A percentile compares a stretch with the other conserved stretches of the same genome.
phyloP scores from a whole-genome alignment of 2,113 vertebrate species.

The Oreochromis tanganicae region DNA sequence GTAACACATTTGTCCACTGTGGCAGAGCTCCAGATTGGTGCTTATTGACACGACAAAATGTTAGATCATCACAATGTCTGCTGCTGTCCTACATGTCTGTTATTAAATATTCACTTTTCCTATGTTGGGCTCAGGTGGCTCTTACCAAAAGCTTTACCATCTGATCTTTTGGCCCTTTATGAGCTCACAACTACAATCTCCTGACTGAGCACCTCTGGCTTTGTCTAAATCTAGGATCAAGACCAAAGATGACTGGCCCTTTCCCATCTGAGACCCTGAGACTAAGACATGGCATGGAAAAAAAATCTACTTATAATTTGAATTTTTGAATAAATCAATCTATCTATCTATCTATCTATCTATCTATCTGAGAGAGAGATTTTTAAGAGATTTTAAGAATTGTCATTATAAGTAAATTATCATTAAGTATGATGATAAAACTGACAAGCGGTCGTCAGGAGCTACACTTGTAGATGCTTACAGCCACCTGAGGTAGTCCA shows the following conservation, averaged over 20 bases:
- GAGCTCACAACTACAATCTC: background rate
- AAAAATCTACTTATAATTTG: background rate
- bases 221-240: background rate
- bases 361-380: background rate
- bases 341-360: background rate
- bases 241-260: background rate
- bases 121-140: background rate
- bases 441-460: background rate
- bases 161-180: background rate
- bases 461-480: background rate
- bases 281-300: background rate
- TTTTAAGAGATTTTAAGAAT: background rate
- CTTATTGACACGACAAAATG: background rate
- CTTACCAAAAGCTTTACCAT: background rate
- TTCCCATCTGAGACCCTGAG: slow-evolving; percentile 1
- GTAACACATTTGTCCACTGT: background rate
- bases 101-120: background rate
- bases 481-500: background rate
- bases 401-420: background rate
- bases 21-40: background rate
- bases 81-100: background rate
- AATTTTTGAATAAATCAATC: background rate
- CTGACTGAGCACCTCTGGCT: background rate
- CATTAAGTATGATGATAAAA: background rate
- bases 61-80: background rate